Evolutionary conservation across 2,888 invertebrate species (phyloP).

Genomic region (Cryptops parisi): DNA sequence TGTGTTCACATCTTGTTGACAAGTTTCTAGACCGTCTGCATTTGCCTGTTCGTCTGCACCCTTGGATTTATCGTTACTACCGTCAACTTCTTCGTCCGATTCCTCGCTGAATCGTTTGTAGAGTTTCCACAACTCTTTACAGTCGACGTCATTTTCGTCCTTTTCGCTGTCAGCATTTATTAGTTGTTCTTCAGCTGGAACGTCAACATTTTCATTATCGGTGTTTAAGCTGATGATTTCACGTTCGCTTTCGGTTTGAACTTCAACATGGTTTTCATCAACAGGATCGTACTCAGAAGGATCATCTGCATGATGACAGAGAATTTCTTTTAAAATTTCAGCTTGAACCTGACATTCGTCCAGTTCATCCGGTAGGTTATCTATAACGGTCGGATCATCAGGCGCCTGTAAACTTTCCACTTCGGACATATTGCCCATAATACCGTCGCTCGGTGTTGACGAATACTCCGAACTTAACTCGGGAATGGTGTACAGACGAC

Average conservation of each 20-base stretch:
- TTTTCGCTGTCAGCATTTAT: background rate
- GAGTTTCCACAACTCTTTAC: conserved; percentile 12
- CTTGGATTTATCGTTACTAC: no score
- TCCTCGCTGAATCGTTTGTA: conserved; percentile 11
- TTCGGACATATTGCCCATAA: conserved; percentile 1
- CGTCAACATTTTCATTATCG: background rate
- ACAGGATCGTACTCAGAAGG: background rate
- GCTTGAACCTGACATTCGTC: background rate
- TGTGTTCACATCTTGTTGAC: no score
- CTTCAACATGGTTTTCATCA: background rate
- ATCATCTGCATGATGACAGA: background rate
- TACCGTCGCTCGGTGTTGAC: conserved; percentile 11
- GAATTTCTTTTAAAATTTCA: no score
- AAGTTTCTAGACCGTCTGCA: no score
- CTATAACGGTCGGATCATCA: background rate
- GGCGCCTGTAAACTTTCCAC: background rate
- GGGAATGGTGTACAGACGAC: conserved; percentile 13
- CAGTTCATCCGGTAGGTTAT: background rate
- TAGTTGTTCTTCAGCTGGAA: background rate
- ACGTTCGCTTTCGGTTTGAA: background rate
- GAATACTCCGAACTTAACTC: conserved; percentile 13
- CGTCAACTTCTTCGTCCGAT: conserved; percentile 9
- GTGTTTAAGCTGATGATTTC: background rate
- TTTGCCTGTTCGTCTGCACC: no score
- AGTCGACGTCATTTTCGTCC: background rate